These are phyloP conservation scores for Orchestia grillus DNA, from an alignment of 1,140 invertebrate species.

Conservation along the genomic window DNA sequence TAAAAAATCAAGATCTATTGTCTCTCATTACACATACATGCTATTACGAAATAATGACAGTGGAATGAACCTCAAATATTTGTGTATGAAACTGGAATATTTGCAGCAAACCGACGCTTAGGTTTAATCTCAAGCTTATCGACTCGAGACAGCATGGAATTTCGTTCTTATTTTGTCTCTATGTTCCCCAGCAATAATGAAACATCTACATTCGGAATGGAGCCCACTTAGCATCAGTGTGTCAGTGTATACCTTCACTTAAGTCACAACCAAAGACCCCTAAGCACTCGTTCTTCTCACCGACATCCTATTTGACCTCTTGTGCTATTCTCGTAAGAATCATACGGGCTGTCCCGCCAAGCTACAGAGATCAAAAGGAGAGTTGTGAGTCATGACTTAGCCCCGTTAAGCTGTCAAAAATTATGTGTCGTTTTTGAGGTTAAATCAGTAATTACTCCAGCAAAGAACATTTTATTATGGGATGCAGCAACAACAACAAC, in stretches of 20 bases:
- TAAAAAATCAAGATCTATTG: not conserved
- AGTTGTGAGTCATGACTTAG: not conserved
- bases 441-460: not conserved
- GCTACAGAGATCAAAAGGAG: not conserved
- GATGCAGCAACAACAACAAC: not conserved
- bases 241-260: conserved; percentile 34
- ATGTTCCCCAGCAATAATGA: not conserved
- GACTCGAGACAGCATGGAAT: not conserved
- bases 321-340: not conserved
- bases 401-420: not conserved
- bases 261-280: not conserved
- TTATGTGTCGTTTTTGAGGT: not conserved
- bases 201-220: not conserved
- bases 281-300: not conserved
- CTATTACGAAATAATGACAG: not conserved
- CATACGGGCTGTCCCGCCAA: not conserved
- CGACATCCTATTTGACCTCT: not conserved
- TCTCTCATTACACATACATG: not conserved
- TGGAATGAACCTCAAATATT: not conserved
- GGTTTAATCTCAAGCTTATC: not conserved
- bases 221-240: not conserved
- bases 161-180: not conserved
- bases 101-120: not conserved
- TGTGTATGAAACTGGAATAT: not conserved
- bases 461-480: not conserved